phyloP scores from a whole-genome alignment of 2,888 invertebrate species.

The Standfussiana lucernea region DNA sequence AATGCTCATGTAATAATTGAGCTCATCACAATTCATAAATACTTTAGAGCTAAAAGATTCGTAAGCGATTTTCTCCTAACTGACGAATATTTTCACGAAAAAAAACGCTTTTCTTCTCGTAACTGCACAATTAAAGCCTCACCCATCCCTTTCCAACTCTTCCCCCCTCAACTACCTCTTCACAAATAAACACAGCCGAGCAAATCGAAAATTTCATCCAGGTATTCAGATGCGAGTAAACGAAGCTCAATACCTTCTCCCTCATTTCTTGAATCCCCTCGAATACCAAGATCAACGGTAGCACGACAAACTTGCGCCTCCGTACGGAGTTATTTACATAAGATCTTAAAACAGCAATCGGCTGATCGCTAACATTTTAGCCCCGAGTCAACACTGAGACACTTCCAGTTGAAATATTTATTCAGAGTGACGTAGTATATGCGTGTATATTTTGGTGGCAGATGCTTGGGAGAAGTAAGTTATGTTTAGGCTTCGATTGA shows the following conservation, averaged over 20 bases:
- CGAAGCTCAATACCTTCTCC: conserved; percentile 40
- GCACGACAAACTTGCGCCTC: conserved; percentile 80
- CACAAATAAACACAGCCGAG: background rate
- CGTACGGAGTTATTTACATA: conserved; percentile 83
- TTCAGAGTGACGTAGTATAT: conserved; percentile 62
- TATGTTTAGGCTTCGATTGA: background rate
- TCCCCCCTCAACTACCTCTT: background rate
- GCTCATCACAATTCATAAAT: background rate
- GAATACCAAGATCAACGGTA: conserved; percentile 73
- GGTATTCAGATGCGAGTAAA: background rate
- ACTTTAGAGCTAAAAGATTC: background rate
- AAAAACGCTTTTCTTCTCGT: background rate
- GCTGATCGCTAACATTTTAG: conserved; percentile 83
- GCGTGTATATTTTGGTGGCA: conserved; percentile 34
- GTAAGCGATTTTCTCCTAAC: background rate
- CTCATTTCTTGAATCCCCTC: conserved; percentile 30
- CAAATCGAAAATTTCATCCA: conserved; percentile 8
- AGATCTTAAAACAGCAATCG: conserved; percentile 87
- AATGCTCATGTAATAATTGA: background rate
- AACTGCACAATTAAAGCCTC: background rate
- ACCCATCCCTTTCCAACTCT: background rate
- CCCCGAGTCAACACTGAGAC: conserved; percentile 79
- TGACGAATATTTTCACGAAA: background rate
- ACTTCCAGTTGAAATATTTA: conserved; percentile 77
- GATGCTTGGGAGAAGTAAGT: background rate